Evolutionary conservation across 2,888 invertebrate genomes (phyloP), one percentile per base, ranked within the genome.

Genomic region (Rhodophaea formosa): DNA sequence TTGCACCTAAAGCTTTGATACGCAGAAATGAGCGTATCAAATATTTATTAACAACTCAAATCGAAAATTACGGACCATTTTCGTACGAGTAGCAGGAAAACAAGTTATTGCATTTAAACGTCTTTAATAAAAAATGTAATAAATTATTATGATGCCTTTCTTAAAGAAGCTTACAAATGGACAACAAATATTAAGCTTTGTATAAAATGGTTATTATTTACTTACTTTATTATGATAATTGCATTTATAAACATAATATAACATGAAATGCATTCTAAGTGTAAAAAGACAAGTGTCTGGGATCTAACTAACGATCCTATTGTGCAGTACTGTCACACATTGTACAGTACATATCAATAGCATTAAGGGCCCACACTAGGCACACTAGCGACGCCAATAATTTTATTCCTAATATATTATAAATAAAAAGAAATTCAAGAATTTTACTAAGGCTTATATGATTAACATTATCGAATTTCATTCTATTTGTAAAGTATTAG

Each of bases 41-140:
- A 39, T 12, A 39, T 2, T 35, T 39, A 39, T 39, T 2, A 8
- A n/a, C 3, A 39, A 35, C 35, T 32, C 8, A 32, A 32, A 32
- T 32, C 1, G 8, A 8, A n/a, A n/a, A n/a, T 39, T 12, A 35
- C 10, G 39, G 35, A 12, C 8, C 35, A 12, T 35, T 35, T 7
- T 35, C 35, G 7, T 1, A n/a, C n/a, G n/a, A n/a, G n/a, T n/a
- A 45, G 16, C 32, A 49, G 14, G 51, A 16, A 51, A 51, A 49
- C 23, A 49, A 49, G 45, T 6, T 16, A 23, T 46, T 46, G 39
- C 16, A 17, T 7, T 35, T 14, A 42, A 23, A 53, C 23, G 12
- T 16, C 8, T 42, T 53, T 53, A 39, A 39, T 53, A 42, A 35
- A 53, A n/a, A 42, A 53, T 42, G 17, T 53, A 42, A 42, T 53